phyloP scores from a whole-genome alignment of 2,888 invertebrate genomes.

The Thereva nobilitata region DNA sequence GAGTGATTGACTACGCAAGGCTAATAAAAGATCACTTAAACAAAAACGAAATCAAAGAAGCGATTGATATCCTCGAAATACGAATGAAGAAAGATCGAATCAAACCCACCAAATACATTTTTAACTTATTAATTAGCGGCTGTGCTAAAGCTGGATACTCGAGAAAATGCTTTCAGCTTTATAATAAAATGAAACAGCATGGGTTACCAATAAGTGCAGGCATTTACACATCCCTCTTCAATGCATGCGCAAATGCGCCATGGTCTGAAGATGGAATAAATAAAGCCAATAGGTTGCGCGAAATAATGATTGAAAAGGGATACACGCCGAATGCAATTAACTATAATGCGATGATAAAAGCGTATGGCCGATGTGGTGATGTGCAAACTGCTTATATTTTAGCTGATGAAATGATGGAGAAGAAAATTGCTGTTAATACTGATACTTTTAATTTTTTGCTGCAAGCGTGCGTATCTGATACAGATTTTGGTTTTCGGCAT shows the following conservation, averaged over 20 bases:
- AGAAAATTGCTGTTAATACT: conserved; percentile 64
- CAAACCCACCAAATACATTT: conserved; percentile 78
- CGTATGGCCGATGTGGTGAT: conserved; percentile 84
- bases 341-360: conserved; percentile 90
- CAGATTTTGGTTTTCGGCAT: conserved; percentile 78
- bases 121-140: conserved; percentile 79
- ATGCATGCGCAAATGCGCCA: conserved; percentile 84
- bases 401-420: conserved; percentile 81
- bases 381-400: conserved; percentile 75
- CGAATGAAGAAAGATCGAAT: conserved; percentile 78
- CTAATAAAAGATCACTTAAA: conserved; percentile 70
- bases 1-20: conserved; percentile 69
- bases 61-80: conserved; percentile 77
- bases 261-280: conserved; percentile 69
- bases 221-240: conserved; percentile 84
- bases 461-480: conserved; percentile 81
- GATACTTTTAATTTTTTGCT: conserved; percentile 80
- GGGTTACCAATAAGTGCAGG: conserved; percentile 70
- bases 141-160: conserved; percentile 84
- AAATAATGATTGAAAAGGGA: conserved; percentile 71
- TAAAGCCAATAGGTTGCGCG: conserved; percentile 68
- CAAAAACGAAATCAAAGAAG: conserved; percentile 72
- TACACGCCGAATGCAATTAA: conserved; percentile 73
- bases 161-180: conserved; percentile 82
- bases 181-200: conserved; percentile 78